These are phyloP conservation scores for Tipula helvola DNA, from an alignment of 2,888 invertebrate species.

Conservation along the genomic window DNA sequence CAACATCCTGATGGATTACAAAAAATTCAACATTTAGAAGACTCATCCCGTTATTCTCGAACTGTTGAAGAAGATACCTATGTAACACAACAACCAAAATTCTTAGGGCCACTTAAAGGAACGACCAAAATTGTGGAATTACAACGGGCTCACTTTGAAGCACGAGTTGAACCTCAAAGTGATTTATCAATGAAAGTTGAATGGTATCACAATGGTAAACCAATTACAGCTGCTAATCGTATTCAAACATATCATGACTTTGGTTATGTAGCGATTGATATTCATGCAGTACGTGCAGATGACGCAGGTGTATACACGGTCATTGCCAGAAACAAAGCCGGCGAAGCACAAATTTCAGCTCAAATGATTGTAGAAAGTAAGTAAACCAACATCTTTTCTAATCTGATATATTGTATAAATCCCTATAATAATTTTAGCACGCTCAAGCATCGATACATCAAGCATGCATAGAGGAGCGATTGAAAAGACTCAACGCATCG, in stretches of 20 bases:
- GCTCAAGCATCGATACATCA: constrained; percentile 77
- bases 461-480: constrained; percentile 79
- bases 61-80: constrained; percentile 58
- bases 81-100: constrained; percentile 70
- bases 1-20: constrained; percentile 87
- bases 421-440: constrained; percentile 44
- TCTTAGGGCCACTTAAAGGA: constrained; percentile 78
- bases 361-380: constrained; percentile 83
- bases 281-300: constrained; percentile 80
- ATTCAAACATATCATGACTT: constrained; percentile 94
- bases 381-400: constrained; percentile 28
- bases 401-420: neutral
- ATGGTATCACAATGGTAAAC: constrained; percentile 94
- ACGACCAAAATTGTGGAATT: constrained; percentile 90
- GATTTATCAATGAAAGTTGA: constrained; percentile 87
- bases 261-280: constrained; percentile 92
- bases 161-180: constrained; percentile 86
- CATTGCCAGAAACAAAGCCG: constrained; percentile 79
- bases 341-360: constrained; percentile 73
- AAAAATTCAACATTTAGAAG: constrained; percentile 83
- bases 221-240: constrained; percentile 77
- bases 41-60: constrained; percentile 58
- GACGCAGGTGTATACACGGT: constrained; percentile 91
- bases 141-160: constrained; percentile 89
- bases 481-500: constrained; percentile 78